Percentiles rank a stretch among this genome's conserved stretches.
These are phyloP conservation scores for Clarias pachynema DNA, from an alignment of 2,797 vertebrate genomes.

Conservation along the genomic window DNA sequence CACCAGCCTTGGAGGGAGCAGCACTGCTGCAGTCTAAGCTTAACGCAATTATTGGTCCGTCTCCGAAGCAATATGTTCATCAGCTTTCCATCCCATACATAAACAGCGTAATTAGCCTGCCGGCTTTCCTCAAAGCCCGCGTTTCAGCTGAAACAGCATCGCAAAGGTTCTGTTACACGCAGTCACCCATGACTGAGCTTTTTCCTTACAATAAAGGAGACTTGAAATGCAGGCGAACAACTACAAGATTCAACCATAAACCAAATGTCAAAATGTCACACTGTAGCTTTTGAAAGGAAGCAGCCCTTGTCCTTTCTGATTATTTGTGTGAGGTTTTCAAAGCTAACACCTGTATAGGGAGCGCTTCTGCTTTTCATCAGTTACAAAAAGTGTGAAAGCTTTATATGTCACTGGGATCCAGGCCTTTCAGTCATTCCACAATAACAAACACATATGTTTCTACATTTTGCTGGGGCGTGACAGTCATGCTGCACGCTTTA, in stretches of 20 bases:
- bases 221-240: background rate
- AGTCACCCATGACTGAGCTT: slow-evolving; percentile 3
- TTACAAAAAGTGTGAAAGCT: background rate
- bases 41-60: slow-evolving; percentile 39
- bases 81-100: slow-evolving; percentile 25
- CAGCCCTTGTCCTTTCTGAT: background rate
- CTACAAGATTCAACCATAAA: background rate
- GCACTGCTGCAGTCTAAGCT: slow-evolving; percentile 3
- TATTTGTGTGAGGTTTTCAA: background rate
- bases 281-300: background rate
- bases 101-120: slow-evolving; percentile 43
- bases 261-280: slow-evolving; percentile 5
- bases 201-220: background rate
- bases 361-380: background rate
- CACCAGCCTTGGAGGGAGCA: background rate
- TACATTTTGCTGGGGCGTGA: background rate
- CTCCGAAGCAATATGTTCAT: slow-evolving; percentile 37
- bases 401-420: background rate
- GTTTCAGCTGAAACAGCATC: slow-evolving; percentile 25
- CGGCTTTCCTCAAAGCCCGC: slow-evolving; percentile 20
- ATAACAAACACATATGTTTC: background rate
- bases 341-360: background rate
- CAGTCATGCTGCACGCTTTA: background rate
- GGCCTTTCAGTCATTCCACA: background rate
- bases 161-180: slow-evolving; percentile 21